phyloP scores from a whole-genome alignment of 2,888 invertebrate genomes.

The Ophonus ardosiacus region DNA sequence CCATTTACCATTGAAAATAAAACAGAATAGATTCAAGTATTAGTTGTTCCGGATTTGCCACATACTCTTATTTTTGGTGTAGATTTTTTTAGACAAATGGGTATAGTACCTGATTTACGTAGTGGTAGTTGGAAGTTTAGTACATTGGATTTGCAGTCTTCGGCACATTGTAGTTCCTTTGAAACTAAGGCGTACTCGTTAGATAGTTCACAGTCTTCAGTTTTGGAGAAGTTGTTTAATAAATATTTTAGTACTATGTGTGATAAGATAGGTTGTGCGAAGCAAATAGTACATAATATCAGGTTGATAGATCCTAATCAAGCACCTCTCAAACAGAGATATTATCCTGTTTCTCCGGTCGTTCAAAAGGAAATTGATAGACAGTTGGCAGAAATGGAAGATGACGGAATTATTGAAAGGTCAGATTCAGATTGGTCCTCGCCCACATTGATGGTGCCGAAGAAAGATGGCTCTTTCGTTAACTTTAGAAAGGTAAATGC shows the following conservation, averaged over 20 bases:
- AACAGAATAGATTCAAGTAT: too few species aligned
- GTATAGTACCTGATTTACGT: constrained; percentile 6
- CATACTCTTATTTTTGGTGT: constrained; percentile 12
- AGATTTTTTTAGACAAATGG: neutral
- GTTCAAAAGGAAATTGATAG: constrained; percentile 16
- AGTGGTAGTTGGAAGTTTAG: too few species aligned
- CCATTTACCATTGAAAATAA: neutral
- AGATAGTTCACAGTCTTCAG: too few species aligned
- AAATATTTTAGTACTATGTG: neutral
- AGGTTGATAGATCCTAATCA: constrained; percentile 5
- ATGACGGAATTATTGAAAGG: neutral
- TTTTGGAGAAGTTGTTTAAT: too few species aligned
- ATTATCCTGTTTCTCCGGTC: constrained; percentile 8
- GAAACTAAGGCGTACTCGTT: too few species aligned
- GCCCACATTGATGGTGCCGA: too few species aligned
- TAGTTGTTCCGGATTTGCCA: too few species aligned
- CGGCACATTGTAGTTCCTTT: too few species aligned
- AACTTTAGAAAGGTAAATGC: too few species aligned
- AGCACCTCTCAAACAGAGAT: neutral
- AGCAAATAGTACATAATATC: neutral
- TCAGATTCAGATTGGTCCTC: constrained; percentile 8
- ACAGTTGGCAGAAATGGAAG: constrained; percentile 9
- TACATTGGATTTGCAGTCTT: too few species aligned
- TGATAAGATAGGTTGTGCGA: constrained; percentile 4
- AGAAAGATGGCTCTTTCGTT: too few species aligned